These are phyloP conservation scores for Phortica variegata DNA, from an alignment of 1,140 invertebrate genomes.

Conservation along the genomic window DNA sequence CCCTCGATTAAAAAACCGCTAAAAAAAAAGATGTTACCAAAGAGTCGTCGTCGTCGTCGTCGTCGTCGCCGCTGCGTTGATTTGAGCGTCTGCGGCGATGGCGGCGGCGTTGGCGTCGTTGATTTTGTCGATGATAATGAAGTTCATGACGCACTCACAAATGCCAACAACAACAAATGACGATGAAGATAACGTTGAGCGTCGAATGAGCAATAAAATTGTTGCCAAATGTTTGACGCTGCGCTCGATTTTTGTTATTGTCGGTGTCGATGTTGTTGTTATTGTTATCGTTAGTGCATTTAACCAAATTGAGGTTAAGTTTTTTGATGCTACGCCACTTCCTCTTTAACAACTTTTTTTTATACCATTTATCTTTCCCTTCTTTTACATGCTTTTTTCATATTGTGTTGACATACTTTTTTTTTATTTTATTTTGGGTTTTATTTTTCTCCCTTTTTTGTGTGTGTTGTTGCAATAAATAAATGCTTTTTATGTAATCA, in stretches of 20 bases:
- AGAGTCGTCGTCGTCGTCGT: conserved; percentile 18
- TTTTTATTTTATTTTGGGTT: conserved; percentile 31
- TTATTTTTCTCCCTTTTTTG: conserved; percentile 8
- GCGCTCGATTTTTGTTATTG: neutral
- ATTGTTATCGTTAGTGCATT: conserved; percentile 34
- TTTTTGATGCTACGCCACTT: conserved; percentile 14
- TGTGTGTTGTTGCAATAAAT: conserved; percentile 10
- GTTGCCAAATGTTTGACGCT: conserved; percentile 43
- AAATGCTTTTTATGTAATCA: conserved; percentile 15
- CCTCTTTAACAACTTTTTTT: conserved; percentile 12
- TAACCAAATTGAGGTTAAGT: conserved; percentile 46
- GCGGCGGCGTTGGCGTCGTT: conserved; percentile 1
- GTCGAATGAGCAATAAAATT: conserved; percentile 42
- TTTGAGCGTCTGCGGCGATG: conserved; percentile 16
- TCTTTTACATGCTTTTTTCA: conserved; percentile 33
- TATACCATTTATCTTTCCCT: conserved; percentile 29
- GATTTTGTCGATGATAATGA: conserved; percentile 36
- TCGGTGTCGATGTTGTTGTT: conserved; percentile 15
- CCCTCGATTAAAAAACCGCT: conserved; percentile 41
- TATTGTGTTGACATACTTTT: conserved; percentile 33
- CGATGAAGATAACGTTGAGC: conserved; percentile 32
- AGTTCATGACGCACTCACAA: conserved; percentile 35
- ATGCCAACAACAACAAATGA: conserved; percentile 1
- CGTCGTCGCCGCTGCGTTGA: neutral
- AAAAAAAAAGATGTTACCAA: conserved; percentile 44